Evolutionary conservation across 2,113 vertebrate species (phyloP), one percentile per base, ranked within the genome.

Genomic region (Stomatorhinus ivindoensis): DNA sequence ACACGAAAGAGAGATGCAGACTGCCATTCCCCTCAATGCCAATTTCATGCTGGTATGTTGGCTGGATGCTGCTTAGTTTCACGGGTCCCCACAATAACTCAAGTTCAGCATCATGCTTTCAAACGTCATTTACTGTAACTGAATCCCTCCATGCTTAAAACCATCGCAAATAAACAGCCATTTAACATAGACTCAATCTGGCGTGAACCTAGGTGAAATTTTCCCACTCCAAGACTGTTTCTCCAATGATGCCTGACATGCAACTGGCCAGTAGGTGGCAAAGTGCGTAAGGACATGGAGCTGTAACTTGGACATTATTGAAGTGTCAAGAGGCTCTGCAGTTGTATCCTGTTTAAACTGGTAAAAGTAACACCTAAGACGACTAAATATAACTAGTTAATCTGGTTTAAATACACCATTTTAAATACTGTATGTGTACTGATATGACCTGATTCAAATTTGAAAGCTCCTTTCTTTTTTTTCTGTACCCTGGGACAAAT

Each of bases 41-140:
- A 55, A 48, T 13, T 83, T 46, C 50, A 46, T n/a, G 35, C 48
- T 24, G 39, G 6, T 27, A 9, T 46, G 7, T 13, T 58, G 27
- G 87, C 17, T 24, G 76, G 19, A 39, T 13, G 51, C 42, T 24
- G 35, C 35, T 58, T 17, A 89, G 82, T 19, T 83, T 21, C 19
- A 55, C 11, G 17, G 50, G 46, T 85, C 10, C 10, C 27, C 5
- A 1, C 24, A 73, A 9, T 58, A 48, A 88, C 19, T 50, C 42
- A 24, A 87, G 2, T 39, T 58, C 31, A 87, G 6, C 35, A 58
- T 61, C 39, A 27, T 21, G 44, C 89, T 90, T 83, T 92, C 89
- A 90, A 86, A 90, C 80, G 39, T 85, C 88, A 90, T 91, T 91
- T 73, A 92, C 85, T 17, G 10, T 19, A 53, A 51, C 84, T 24